Evolutionary conservation across 2,113 vertebrate species (phyloP), one percentile per base, ranked within the genome.

Genomic region (Heterochromis multidens): DNA sequence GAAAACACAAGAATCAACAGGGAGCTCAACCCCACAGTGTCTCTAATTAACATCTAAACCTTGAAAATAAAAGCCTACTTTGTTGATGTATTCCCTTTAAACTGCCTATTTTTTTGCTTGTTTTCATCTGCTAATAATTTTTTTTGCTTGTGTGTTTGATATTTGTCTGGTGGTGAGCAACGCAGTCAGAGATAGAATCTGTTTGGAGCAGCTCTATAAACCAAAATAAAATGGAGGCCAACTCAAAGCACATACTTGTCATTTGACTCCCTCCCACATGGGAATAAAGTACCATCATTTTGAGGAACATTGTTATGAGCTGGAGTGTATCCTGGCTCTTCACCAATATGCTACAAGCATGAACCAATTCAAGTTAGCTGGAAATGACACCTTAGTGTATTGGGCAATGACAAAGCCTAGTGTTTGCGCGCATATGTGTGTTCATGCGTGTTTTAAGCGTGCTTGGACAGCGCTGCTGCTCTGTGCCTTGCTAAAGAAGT

Each of bases 331-430:
- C 79, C 82, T 90, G 93, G 91, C 87, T 63, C 63, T 59, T 56
- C 58, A 84, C 85, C 88, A 92, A 67, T 8, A 31, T 19, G 27
- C 29, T 56, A 11, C 25, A 77, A 88, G 74, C 43, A 93, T 79
- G 84, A 88, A 84, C 80, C 77, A 90, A 84, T 90, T 87, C 56
- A 85, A 87, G 83, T 84, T 43, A 85, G 37, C 77, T 87, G 88
- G 86, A 87, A 89, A 40, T 33, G 79, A 40, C 9, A 82, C 83
- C 25, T 14, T 23, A 59, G 4, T 65, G 83, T 52, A 72, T 21
- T 52, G 25, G 67, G 3, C 25, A 52, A 52, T 72, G 67, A 29
- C 67, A 52, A 52, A 21, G 52, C 27, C 40, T 43, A 8, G 8
- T 58, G 40, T 60, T 81, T 23, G 61, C 77, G 78, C 1, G 31